Percentiles rank a stretch among this genome's conserved stretches.
Evolutionary conservation across 1,140 invertebrate genomes (phyloP).

Genomic region (Sycobia sp.): DNA sequence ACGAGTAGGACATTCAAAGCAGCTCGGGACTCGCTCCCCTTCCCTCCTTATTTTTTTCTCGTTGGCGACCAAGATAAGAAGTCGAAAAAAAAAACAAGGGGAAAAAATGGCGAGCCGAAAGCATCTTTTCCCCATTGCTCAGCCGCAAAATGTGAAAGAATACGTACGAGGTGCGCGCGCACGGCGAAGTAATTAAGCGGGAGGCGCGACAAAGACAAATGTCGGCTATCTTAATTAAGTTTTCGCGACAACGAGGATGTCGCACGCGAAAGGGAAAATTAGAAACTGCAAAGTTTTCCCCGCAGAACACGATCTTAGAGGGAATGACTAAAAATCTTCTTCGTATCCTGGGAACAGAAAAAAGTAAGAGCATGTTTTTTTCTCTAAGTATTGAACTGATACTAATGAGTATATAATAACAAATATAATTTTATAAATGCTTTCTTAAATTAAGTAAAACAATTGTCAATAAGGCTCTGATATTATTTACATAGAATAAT

Average conservation of each 20-base stretch:
- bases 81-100: not conserved
- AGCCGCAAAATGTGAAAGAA: conserved; percentile 11
- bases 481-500: too few relatives aligned
- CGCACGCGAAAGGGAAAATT: conserved; percentile 26
- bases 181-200: conserved; percentile 33
- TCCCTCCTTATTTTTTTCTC: conserved; percentile 4
- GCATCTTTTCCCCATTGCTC: conserved; percentile 21
- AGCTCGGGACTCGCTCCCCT: conserved; percentile 12
- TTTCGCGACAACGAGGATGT: conserved; percentile 29
- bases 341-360: too few relatives aligned
- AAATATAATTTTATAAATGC: too few relatives aligned
- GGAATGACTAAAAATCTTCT: too few relatives aligned
- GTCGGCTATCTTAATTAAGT: conserved; percentile 36
- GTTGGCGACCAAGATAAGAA: too few relatives aligned
- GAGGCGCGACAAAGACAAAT: conserved; percentile 33
- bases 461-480: too few relatives aligned
- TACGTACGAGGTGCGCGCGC: too few relatives aligned
- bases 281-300: conserved; percentile 28
- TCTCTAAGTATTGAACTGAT: too few relatives aligned
- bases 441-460: too few relatives aligned
- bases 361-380: too few relatives aligned
- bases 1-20: conserved; percentile 30
- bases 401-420: too few relatives aligned
- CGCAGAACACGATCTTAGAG: too few relatives aligned
- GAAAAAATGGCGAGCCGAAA: conserved; percentile 2